A percentile compares a stretch with the other conserved stretches of the same genome.
These are phyloP conservation scores for Ctenomys sociabilis DNA, from an alignment of 2,113 vertebrate genomes.

Conservation along the genomic window DNA sequence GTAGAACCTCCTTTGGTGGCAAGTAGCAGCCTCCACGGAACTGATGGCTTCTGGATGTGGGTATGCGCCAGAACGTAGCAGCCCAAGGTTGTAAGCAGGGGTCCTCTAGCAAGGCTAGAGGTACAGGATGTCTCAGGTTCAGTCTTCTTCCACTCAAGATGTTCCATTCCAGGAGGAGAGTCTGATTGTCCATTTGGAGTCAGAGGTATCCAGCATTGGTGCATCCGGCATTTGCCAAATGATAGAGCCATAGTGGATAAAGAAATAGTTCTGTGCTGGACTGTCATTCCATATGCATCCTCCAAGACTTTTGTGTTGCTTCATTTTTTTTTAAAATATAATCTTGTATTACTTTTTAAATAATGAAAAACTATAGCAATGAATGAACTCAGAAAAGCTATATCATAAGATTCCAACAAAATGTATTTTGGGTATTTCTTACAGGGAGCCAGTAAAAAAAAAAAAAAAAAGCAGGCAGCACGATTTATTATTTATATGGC, in stretches of 20 bases:
- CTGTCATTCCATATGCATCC: neutral
- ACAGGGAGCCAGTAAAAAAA: neutral
- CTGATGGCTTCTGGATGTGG: neutral
- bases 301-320: neutral
- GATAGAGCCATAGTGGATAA: neutral
- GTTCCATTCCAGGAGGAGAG: neutral
- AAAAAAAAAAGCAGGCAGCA: neutral
- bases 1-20: neutral
- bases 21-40: neutral
- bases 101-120: neutral
- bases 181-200: neutral
- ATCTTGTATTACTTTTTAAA: neutral
- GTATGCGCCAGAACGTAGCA: neutral
- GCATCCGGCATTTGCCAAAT: neutral
- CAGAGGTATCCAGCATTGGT: neutral
- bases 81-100: neutral
- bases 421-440: conserved; percentile 32
- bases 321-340: neutral
- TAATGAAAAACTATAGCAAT: neutral
- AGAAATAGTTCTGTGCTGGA: neutral
- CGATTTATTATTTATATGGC: neutral
- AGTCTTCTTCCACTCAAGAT: neutral
- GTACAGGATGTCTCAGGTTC: neutral
- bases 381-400: neutral
- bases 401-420: neutral